A percentile compares a stretch with the other conserved stretches of the same genome.
These are phyloP conservation scores for Gila orcuttii DNA, from an alignment of 2,113 vertebrate species.

Conservation along the genomic window DNA sequence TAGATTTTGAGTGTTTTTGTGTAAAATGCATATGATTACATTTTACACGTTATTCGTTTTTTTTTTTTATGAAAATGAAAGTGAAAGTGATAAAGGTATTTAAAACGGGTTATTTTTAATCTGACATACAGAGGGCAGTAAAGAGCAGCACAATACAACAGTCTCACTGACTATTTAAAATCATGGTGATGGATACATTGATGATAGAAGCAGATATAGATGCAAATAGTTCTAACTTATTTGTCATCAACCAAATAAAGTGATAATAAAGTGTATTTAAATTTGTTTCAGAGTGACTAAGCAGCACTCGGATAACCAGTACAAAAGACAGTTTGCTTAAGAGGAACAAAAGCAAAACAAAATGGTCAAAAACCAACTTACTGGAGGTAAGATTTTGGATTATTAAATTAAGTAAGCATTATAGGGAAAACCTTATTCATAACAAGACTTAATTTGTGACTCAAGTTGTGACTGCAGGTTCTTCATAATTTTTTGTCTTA, in stretches of 20 bases:
- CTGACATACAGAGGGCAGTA: neutral
- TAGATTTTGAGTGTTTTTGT: neutral
- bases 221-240: neutral
- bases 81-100: neutral
- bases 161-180: neutral
- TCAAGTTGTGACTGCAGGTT: neutral
- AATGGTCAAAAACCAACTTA: neutral
- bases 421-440: neutral
- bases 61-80: neutral
- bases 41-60: neutral
- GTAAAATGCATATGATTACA: neutral
- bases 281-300: constrained; percentile 7
- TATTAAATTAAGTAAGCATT: neutral
- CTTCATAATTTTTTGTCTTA: neutral
- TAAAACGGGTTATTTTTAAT: no score
- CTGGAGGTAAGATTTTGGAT: neutral
- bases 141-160: neutral
- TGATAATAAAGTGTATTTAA: neutral
- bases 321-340: neutral
- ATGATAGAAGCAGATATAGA: neutral
- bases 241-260: neutral
- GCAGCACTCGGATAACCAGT: neutral
- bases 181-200: neutral
- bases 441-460: neutral
- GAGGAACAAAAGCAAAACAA: neutral